These are phyloP conservation scores for Sebastes schlegelii DNA, from an alignment of 2,113 vertebrate genomes.

Conservation along the genomic window DNA sequence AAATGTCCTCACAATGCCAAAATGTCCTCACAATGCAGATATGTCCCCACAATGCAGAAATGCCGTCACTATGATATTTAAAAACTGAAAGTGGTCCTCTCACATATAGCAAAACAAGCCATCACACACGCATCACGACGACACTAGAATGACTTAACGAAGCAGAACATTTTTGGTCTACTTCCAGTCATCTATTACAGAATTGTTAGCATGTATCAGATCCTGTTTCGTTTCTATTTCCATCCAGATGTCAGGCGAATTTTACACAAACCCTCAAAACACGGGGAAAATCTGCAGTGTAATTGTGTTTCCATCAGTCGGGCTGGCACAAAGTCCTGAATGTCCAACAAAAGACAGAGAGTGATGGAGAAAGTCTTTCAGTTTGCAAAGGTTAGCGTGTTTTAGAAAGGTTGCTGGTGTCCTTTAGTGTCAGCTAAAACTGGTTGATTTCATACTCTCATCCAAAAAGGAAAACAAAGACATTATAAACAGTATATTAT, in stretches of 20 bases:
- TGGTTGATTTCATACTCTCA: not conserved
- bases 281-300: not conserved
- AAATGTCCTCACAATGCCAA: not conserved
- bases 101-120: not conserved
- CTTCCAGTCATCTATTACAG: not conserved
- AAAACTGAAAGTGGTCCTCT: not conserved
- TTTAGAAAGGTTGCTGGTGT: not conserved
- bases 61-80: not conserved
- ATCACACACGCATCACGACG: not conserved
- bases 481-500: no score
- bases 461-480: not conserved
- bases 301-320: conserved; percentile 2
- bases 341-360: not conserved
- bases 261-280: not conserved
- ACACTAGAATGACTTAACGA: not conserved
- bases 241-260: not conserved
- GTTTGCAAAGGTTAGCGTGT: not conserved
- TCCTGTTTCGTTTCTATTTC: not conserved
- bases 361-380: not conserved
- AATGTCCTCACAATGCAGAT: no score
- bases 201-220: not conserved
- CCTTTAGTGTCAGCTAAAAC: not conserved
- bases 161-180: not conserved
- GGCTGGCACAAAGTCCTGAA: not conserved
- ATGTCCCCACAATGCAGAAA: not conserved